A percentile compares a stretch with the other conserved stretches of the same genome.
Evolutionary conservation across 2,888 invertebrate genomes (phyloP).

Genomic region (Tetanocera ferruginea): DNA sequence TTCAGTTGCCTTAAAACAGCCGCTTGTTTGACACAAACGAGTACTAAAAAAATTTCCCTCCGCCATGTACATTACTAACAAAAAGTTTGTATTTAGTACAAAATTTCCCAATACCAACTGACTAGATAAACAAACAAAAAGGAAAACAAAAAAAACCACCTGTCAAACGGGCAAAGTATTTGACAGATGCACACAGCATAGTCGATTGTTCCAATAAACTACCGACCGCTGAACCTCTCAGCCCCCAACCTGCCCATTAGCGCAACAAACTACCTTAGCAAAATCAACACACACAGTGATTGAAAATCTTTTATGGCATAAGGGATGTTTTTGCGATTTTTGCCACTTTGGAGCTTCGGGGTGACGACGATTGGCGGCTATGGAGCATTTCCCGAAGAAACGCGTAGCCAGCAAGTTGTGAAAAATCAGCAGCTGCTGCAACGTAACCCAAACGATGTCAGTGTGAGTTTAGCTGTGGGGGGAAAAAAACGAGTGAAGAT

Average conservation of each 20-base stretch:
- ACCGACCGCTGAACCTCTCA: neutral
- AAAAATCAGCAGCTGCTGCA: constrained; percentile 18
- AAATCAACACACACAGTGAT: constrained; percentile 8
- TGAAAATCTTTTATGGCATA: neutral
- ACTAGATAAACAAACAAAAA: neutral
- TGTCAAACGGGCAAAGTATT: neutral
- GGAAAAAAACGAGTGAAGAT: neutral
- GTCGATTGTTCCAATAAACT: neutral
- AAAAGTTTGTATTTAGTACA: constrained; percentile 7
- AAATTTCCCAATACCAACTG: neutral
- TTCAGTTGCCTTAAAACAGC: neutral
- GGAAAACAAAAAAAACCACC: neutral
- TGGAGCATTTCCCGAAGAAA: constrained; percentile 19
- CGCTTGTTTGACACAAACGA: neutral
- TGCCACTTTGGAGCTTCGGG: constrained; percentile 13
- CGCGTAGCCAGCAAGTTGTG: constrained; percentile 17
- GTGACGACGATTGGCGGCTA: constrained; percentile 9
- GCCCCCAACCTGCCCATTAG: neutral
- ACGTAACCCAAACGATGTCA: neutral
- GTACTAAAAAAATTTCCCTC: constrained; percentile 4
- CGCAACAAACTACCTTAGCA: neutral
- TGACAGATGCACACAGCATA: neutral
- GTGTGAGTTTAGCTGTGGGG: constrained; percentile 2
- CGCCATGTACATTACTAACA: constrained; percentile 18
- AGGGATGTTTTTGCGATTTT: neutral